A percentile compares a stretch with the other conserved stretches of the same genome.
Conservation (phyloP, 2,888 invertebrate genomes). For the Tubulanus polymorphus region DNA sequence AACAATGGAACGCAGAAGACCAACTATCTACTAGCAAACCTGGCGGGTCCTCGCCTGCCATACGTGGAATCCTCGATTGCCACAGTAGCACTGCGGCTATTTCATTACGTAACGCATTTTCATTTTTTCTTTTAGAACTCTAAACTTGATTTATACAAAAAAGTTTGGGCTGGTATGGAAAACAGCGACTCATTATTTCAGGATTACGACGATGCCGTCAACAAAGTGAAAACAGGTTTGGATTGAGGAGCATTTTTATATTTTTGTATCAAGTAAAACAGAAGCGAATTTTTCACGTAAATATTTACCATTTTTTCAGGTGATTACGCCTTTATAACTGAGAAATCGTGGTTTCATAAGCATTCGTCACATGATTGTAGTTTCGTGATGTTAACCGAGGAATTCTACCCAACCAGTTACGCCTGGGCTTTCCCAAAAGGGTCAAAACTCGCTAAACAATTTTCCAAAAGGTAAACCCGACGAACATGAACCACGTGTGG, state of each 20-base stretch:
- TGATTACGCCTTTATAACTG: slow-evolving; percentile 23
- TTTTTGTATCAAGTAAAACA: slow-evolving; percentile 1
- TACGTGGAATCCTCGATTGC: no score
- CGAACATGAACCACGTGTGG: no score
- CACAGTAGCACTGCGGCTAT: no score
- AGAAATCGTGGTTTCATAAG: slow-evolving; percentile 29
- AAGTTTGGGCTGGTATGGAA: slow-evolving; percentile 5
- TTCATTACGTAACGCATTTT: no score
- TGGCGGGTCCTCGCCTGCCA: no score
- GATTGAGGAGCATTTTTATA: not conserved
- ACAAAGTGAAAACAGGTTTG: slow-evolving; percentile 3
- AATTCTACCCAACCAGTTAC: slow-evolving; percentile 33
- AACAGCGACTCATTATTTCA: not conserved
- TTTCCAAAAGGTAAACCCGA: slow-evolving; percentile 39
- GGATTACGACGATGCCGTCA: slow-evolving; percentile 1
- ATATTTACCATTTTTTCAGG: not conserved
- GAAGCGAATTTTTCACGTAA: not conserved
- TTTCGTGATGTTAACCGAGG: slow-evolving; percentile 31
- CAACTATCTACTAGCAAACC: no score
- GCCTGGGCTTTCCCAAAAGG: slow-evolving; percentile 34
- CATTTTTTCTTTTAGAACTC: slow-evolving; percentile 6
- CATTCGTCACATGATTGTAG: slow-evolving; percentile 29
- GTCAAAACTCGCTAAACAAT: slow-evolving; percentile 29
- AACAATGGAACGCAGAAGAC: no score
- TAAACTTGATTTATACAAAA: not conserved